Conservation (phyloP, 2,113 vertebrate genomes). For the Suricata suricatta region DNA sequence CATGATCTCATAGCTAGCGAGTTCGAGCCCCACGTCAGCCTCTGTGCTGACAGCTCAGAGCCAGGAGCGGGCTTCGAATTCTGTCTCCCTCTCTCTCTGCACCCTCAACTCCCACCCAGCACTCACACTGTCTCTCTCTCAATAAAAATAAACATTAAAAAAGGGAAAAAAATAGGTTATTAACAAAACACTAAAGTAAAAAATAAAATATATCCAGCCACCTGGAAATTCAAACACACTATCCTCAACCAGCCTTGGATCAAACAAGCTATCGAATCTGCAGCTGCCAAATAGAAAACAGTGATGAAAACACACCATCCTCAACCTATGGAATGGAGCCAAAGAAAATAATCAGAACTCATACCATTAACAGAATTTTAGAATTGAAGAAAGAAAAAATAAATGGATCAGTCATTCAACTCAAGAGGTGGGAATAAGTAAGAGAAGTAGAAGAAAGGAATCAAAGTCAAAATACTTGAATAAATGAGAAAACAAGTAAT, state of each 20-base stretch:
- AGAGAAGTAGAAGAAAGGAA: background rate
- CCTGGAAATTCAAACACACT: background rate
- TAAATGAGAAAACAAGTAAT: conserved; percentile 48
- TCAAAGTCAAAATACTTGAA: background rate
- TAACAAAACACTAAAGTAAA: background rate
- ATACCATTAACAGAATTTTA: conserved; percentile 4
- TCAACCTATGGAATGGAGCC: background rate
- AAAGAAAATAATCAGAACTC: conserved; percentile 29
- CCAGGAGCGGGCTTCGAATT: no score
- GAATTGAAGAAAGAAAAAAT: background rate
- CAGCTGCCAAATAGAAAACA: conserved; percentile 5
- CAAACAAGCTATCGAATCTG: conserved; percentile 18
- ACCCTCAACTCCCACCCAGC: no score
- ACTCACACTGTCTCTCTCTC: no score
- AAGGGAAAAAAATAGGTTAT: background rate
- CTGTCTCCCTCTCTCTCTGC: no score
- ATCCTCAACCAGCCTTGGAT: background rate
- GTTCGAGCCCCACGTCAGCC: no score
- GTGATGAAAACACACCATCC: conserved; percentile 5
- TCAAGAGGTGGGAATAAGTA: conserved; percentile 7
- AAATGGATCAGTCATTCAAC: background rate
- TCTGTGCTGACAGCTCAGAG: no score
- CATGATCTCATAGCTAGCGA: no score
- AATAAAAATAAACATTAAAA: no score
- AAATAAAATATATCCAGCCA: background rate